Evolutionary conservation across 2,797 vertebrate genomes (phyloP).

Genomic region (Mormyrus hasselquistii): DNA sequence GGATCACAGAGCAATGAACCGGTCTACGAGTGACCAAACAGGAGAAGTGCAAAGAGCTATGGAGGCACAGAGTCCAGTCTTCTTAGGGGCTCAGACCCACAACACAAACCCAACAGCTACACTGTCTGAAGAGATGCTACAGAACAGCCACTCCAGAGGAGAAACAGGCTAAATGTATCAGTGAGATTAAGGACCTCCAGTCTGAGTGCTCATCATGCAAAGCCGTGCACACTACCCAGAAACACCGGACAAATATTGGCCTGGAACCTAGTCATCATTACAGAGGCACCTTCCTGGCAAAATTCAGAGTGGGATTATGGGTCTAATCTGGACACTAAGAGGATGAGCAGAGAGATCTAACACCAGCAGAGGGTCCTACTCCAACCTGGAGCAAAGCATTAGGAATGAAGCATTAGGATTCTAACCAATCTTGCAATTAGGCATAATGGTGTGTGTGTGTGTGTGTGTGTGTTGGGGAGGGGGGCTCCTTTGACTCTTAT

Average conservation of each 20-base stretch:
- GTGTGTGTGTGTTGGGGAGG: background rate
- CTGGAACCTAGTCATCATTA: background rate
- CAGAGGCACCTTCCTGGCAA: background rate
- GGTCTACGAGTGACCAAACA: background rate
- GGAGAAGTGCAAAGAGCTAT: background rate
- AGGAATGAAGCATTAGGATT: background rate
- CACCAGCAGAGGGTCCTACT: background rate
- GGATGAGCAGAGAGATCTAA: background rate
- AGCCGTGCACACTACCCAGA: background rate
- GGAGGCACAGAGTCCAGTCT: background rate
- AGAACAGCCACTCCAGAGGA: background rate
- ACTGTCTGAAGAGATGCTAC: background rate
- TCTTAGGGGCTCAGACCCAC: background rate
- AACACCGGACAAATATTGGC: background rate
- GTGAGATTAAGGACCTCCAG: background rate
- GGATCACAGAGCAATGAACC: background rate
- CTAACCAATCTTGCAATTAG: background rate
- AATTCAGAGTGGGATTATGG: background rate
- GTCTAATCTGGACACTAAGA: background rate
- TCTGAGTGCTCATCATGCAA: background rate
- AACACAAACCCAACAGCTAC: background rate
- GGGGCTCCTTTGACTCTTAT: conserved; percentile 53
- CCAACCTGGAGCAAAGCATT: background rate
- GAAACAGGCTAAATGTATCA: background rate
- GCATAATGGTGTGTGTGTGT: background rate